Evolutionary conservation across 1,140 invertebrate genomes (phyloP).

Genomic region (Sinella curviseta): DNA sequence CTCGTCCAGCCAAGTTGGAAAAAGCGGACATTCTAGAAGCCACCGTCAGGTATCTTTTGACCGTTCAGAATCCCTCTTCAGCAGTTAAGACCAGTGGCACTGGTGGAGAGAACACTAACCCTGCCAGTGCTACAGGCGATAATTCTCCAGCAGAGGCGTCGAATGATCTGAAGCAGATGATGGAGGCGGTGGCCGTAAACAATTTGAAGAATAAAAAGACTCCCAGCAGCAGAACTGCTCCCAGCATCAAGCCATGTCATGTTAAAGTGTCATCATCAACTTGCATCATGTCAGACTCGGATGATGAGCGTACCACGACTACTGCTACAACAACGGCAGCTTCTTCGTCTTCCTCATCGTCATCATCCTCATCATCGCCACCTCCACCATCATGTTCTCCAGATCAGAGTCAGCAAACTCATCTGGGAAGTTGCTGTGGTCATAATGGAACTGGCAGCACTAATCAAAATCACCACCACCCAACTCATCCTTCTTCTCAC

Average conservation of each 20-base stretch:
- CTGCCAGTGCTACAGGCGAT: not conserved
- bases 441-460: not conserved
- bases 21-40: constrained; percentile 96
- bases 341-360: constrained; percentile 16
- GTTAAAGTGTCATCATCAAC: constrained; percentile 19
- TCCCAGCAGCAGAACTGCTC: not conserved
- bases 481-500: not conserved
- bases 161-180: not conserved
- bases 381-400: constrained; percentile 18
- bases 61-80: constrained; percentile 60
- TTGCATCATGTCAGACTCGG: not conserved
- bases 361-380: constrained; percentile 18
- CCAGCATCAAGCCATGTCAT: not conserved
- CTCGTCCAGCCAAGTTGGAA: constrained; percentile 73
- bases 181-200: not conserved
- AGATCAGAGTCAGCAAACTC: not conserved
- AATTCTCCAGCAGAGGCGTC: not conserved
- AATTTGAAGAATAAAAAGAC: not conserved
- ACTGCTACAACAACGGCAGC: not conserved
- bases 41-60: constrained; percentile 89
- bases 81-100: not conserved
- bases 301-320: not conserved
- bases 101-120: not conserved
- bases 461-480: not conserved
- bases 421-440: constrained; percentile 12